Base-by-base conservation (phyloP, 2,113 vertebrate species). In the Poicephalus meyeri region DNA sequence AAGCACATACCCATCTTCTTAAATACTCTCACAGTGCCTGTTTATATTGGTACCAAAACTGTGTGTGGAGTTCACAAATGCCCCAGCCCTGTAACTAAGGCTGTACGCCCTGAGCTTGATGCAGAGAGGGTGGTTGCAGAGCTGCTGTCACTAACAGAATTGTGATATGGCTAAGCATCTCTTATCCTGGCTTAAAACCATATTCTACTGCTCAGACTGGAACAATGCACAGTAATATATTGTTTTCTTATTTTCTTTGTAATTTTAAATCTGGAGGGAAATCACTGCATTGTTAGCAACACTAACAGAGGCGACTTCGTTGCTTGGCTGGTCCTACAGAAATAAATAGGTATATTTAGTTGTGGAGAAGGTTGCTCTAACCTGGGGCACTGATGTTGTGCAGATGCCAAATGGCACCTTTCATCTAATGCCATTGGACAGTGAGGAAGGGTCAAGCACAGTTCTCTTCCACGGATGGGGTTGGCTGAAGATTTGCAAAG, bases 311-410 rank as follows among this genome's bases (percentile, higher is more conserved):
- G 61, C 68, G 50, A 80, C 52, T 14, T 47, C 35, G 49, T 72
- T 88, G 71, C 55, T 80, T 2, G 1, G 41, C 53, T 77, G 72
- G 64, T 86, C 55, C 73, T 91, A 35, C 65, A 79, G 94, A 63
- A 86, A 72, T 33, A 47, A 81, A 53, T 21, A 63, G 42, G 16
- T 39, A 5, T 1, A 1, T 68, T 88, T 74, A 47, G 41, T 41
- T 86, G 58, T 21, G 50, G 35, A 50, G 52, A 46, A 91, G 86
- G 80, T 92, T 95, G 84, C 19, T 41, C 47, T 89, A 64, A 86
- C 77, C 80, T 76, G 44, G 29, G 69, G 8, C 52, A 29, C 37
- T 29, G 50, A 17, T 42, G 77, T 31, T 93, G 55, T 82, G 72
- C 39, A 13, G 35, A 28, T 88, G 90, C 80, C 88, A 71, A 55